Evolutionary conservation across 1,140 invertebrate genomes (phyloP), one percentile per base, ranked within the genome.

Genomic region (Bombus superbus): DNA sequence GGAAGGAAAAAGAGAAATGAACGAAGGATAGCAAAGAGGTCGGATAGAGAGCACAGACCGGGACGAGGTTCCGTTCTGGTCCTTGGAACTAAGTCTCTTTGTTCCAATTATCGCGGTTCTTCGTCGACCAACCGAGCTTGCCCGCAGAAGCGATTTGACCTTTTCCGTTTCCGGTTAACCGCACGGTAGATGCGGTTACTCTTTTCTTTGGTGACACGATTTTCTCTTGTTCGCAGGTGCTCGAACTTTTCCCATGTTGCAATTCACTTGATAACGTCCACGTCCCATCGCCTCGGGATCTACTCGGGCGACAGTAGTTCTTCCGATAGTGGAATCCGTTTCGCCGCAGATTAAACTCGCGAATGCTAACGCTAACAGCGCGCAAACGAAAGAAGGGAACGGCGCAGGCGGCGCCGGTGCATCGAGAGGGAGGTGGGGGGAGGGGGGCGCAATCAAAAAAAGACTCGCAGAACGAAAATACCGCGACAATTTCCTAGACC

Each of bases 71-170:
- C 87, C 74, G 85, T 88, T 87, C 85, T 78, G 77, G 85, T 78
- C 87, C 90, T 76, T 85, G 85, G 85, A 90, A 80, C 62, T 85
- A 86, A 91, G 85, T 92, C 90, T 89, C 91, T 92, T 92, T 92
- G 91, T 92, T 92, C 89, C 89, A 92, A 92, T 92, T 92, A 92
- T 92, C 90, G 88, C 90, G 82, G 86, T 86, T 86, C 76, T 88
- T 86, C 88, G 81, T 83, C 86, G 84, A 83, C 81, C 87, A 62
- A 81, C 76, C 86, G 86, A 81, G 86, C 83, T 84, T 75, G 76
- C 64, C 75, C 85, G 77, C 87, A 83, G 81, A 92, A 86, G 87
- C 85, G 90, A 92, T 91, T 91, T 90, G 88, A 92, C 83, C 88
- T 88, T 88, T 88, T 86, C 88, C 86, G 85, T 69, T 85, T 90